phyloP scores from a whole-genome alignment of 2,113 vertebrate species.

The Mobula birostris region DNA sequence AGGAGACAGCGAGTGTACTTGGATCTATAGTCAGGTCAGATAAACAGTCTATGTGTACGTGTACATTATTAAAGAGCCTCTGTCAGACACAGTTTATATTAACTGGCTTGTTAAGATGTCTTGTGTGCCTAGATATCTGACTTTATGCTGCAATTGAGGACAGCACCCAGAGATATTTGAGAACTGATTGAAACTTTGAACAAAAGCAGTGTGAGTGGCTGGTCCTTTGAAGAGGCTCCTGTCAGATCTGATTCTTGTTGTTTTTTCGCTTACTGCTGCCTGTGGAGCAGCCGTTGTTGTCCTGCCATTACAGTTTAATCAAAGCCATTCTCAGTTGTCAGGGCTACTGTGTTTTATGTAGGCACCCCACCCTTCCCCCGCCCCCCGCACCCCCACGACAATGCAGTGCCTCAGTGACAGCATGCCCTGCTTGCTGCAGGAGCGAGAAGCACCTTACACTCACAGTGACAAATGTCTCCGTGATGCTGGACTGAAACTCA shows the following conservation, averaged over 20 bases:
- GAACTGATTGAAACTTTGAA: constrained; percentile 29
- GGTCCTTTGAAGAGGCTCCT: constrained; percentile 11
- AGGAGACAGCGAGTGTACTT: background rate
- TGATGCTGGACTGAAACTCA: background rate
- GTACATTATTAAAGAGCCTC: constrained; percentile 31
- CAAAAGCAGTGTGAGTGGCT: background rate
- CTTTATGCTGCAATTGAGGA: constrained; percentile 24
- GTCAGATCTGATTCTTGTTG: constrained; percentile 25
- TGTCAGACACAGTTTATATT: constrained; percentile 34
- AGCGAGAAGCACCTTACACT: background rate
- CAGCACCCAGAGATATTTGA: constrained; percentile 1
- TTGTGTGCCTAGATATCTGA: constrained; percentile 18
- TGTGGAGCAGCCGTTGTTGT: constrained; percentile 3
- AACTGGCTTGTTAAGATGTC: constrained; percentile 25
- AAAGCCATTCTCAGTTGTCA: background rate
- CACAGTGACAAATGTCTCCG: background rate
- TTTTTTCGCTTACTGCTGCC: background rate
- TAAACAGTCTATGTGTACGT: constrained; percentile 31
- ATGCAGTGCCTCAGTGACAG: background rate
- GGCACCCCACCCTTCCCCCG: background rate
- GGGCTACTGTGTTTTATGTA: background rate
- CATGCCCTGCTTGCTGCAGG: background rate
- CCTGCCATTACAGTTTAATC: background rate
- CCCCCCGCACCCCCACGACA: background rate
- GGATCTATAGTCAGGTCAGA: constrained; percentile 20